Conservation (phyloP, 2,113 vertebrate species). For the Silurus glanis region DNA sequence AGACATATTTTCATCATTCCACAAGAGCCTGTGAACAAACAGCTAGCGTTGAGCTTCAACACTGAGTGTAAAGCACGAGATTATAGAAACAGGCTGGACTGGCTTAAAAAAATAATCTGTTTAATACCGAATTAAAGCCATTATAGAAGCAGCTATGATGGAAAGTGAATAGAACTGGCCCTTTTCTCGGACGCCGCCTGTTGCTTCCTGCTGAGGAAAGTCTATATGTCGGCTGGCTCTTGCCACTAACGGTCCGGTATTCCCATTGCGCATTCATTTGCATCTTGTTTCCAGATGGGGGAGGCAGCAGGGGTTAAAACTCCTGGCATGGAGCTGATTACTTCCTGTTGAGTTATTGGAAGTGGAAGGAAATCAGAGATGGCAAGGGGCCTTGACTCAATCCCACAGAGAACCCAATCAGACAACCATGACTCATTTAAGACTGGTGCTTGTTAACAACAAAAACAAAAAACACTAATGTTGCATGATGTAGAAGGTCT, state of each 20-base stretch:
- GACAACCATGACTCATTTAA: slow-evolving; percentile 43
- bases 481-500: not conserved
- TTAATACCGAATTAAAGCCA: slow-evolving; percentile 7
- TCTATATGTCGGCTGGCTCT: slow-evolving; percentile 65
- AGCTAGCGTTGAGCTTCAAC: slow-evolving; percentile 48
- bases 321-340: slow-evolving; percentile 68
- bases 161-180: slow-evolving; percentile 44
- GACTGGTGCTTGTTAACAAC: slow-evolving; percentile 52
- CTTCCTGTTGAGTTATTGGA: slow-evolving; percentile 56
- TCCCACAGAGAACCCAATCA: slow-evolving; percentile 46
- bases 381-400: slow-evolving; percentile 35
- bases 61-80: slow-evolving; percentile 35
- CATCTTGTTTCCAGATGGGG: slow-evolving; percentile 67
- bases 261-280: slow-evolving; percentile 67
- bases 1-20: not conserved
- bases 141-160: slow-evolving; percentile 33
- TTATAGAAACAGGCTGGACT: not conserved
- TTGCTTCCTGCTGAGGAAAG: slow-evolving; percentile 66
- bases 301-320: slow-evolving; percentile 60
- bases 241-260: slow-evolving; percentile 55
- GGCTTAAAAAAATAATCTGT: not conserved
- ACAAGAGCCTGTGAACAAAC: slow-evolving; percentile 41
- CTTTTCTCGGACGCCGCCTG: slow-evolving; percentile 57
- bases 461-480: slow-evolving; percentile 46
- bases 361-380: slow-evolving; percentile 41